These are phyloP conservation scores for Drosophila ficusphila DNA, from an alignment of 1,140 invertebrate species.

Conservation along the genomic window DNA sequence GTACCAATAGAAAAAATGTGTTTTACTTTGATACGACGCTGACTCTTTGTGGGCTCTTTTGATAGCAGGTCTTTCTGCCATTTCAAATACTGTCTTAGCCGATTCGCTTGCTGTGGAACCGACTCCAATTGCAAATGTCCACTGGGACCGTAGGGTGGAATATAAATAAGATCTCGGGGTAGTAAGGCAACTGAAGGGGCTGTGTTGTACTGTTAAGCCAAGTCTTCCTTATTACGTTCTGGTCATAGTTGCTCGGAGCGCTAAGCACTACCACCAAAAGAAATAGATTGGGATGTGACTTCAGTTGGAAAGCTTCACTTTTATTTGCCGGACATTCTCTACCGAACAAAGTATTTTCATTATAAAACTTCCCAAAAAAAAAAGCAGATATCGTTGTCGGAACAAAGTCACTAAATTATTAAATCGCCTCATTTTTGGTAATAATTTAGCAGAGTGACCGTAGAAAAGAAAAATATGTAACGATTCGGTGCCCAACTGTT, in stretches of 20 bases:
- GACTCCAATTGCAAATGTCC: slow-evolving; percentile 73
- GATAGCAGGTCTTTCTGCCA: slow-evolving; percentile 44
- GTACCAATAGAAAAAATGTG: slow-evolving; percentile 91
- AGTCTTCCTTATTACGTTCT: slow-evolving; percentile 88
- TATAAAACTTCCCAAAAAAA: slow-evolving; percentile 84
- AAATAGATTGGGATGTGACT: slow-evolving; percentile 68
- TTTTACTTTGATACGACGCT: slow-evolving; percentile 83
- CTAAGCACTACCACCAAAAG: slow-evolving; percentile 86
- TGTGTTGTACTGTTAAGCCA: slow-evolving; percentile 86
- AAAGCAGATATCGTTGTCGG: slow-evolving; percentile 71
- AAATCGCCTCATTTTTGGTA: slow-evolving; percentile 64
- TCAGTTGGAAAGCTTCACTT: slow-evolving; percentile 39
- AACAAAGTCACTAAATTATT: slow-evolving; percentile 78
- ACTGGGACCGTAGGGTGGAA: slow-evolving; percentile 80
- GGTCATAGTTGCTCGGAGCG: slow-evolving; percentile 86
- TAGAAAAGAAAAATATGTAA: too few species aligned
- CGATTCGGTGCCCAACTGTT: too few species aligned
- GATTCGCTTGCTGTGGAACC: slow-evolving; percentile 58
- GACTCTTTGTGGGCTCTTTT: not conserved
- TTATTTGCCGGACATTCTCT: slow-evolving; percentile 66
- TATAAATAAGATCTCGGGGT: slow-evolving; percentile 67
- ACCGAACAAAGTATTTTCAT: slow-evolving; percentile 84
- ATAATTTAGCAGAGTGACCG: not conserved
- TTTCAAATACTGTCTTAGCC: slow-evolving; percentile 51
- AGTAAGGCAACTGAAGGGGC: slow-evolving; percentile 47